Base-by-base conservation (phyloP, 2,113 vertebrate species). In the Oncorhynchus gorbuscha region DNA sequence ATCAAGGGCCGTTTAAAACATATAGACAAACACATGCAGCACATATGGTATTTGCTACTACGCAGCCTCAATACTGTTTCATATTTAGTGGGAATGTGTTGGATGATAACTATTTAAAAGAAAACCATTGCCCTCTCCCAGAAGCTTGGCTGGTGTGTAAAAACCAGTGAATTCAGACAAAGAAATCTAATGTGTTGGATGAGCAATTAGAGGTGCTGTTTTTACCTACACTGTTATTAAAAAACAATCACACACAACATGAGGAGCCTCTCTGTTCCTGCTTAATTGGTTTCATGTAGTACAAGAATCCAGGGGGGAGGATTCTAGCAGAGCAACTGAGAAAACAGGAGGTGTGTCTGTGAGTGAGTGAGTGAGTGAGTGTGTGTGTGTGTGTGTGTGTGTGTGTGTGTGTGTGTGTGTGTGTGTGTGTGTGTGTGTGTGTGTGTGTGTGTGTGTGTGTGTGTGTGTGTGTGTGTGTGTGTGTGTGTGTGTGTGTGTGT, bases 201-300 rank as follows among this genome's bases (percentile, higher is more conserved):
- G 51, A 55, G 14, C 51, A 55, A 55, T 55, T 55, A 55, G 51
- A 18, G 5, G 51, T 5, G 51, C 51, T 55, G 51, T 3, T 55
- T 55, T 18, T 55, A 3, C 4, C 51, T 55, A 16, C 16, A 18
- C 14, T 18, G 14, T 55, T 55, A 55, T 55, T 73, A 85, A 78
- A 84, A 84, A 72, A 39, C 61, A 0, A 4, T 3, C 13, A 16
- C 11, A 16, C 69, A 62, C 18, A 61, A 26, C 9, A 61, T 28
- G 64, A n/a, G 48, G 58, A 30, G 9, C 8, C 35, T 67, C 24
- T 51, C 7, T 55, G 70, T 12, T 30, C 55, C 49, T 58, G 67
- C 22, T 69, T 45, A 32, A 78, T 24, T 68, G 61, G 58, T 45
- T 79, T 81, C 48, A 61, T 66, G 35, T 49, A 16, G 35, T 49